Evolutionary conservation across 2,113 vertebrate genomes (phyloP), one percentile per base, ranked within the genome.

Genomic region (Calypte anna): DNA sequence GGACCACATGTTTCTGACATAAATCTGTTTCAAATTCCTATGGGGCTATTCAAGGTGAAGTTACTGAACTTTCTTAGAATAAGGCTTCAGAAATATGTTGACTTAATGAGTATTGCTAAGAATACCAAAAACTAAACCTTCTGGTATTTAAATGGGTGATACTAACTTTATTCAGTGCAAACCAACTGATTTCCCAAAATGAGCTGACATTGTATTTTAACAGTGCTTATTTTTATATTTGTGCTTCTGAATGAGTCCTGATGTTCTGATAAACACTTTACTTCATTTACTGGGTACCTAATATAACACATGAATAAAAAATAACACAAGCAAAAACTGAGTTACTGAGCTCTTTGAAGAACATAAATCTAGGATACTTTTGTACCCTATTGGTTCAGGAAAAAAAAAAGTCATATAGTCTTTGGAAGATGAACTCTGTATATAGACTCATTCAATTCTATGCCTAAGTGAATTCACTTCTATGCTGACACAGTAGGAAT

Each of bases 1-100:
- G 16, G 67, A 58, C 51, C 58, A 91, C 77, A 69, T 91, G 78
- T 38, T 91, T 80, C 87, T 94, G n/a, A 67, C 72, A 89, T 51
- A 92, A 84, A 93, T 93, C 84, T 94, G 75, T 80, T 94, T 88
- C 67, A 87, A 53, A 96, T 96, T 95, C 80, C 69, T 58, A 4
- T 7, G 16, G 23, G 70, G 93, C 70, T 88, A 85, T 74, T 94
- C 72, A 93, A 89, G 93, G 89, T 93, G 82, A 94, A 87, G n/a
- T 69, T 85, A 73, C 12, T 59, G 28, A 91, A 85, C 53, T 68
- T 82, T 46, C 31, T 88, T 62, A 68, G 27, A 48, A 61, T 44
- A 91, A 76, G 25, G 28, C 46, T 89, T 89, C 63, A 90, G 31
- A 89, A 95, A 80, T 38, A 72, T 12, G 76, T 43, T n/a, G 53